Evolutionary conservation across 2,113 vertebrate genomes (phyloP).

Genomic region (Entosphenus tridentatus): DNA sequence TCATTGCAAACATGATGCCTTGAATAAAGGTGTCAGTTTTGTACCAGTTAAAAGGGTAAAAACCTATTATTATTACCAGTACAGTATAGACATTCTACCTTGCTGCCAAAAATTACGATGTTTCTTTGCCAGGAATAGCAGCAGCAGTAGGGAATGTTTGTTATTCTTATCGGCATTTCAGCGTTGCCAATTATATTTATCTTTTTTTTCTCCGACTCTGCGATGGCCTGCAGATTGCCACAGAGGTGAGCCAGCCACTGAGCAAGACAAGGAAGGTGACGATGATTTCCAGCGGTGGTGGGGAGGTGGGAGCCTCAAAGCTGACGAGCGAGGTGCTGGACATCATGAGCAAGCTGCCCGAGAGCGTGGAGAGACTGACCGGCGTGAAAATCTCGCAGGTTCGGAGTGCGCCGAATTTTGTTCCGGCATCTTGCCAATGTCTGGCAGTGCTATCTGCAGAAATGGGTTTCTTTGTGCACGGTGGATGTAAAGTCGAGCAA

Average conservation of each 20-base stretch:
- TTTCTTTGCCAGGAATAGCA: background rate
- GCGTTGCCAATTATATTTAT: background rate
- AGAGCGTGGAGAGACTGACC: constrained; percentile 44
- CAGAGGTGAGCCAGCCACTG: constrained; percentile 55
- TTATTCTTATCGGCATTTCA: background rate
- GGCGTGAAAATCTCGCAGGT: constrained; percentile 49
- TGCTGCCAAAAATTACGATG: too few species aligned
- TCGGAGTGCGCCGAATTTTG: background rate
- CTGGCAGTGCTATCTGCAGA: too few species aligned
- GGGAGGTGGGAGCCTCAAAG: constrained; percentile 43
- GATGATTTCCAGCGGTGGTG: constrained; percentile 49
- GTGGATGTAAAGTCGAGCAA: too few species aligned
- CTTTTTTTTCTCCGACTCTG: background rate
- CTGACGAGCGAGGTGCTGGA: constrained; percentile 60
- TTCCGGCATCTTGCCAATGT: too few species aligned
- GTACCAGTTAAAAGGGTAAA: too few species aligned
- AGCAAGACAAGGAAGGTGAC: constrained; percentile 37
- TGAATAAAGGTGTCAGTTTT: too few species aligned
- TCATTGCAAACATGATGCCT: too few species aligned
- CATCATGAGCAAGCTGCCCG: constrained; percentile 43
- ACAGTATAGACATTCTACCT: too few species aligned
- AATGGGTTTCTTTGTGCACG: too few species aligned
- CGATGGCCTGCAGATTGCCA: constrained; percentile 35
- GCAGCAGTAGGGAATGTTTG: background rate
- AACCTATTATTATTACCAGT: too few species aligned